phyloP scores from a whole-genome alignment of 1,140 invertebrate genomes.

The Trissolcus basalis region DNA sequence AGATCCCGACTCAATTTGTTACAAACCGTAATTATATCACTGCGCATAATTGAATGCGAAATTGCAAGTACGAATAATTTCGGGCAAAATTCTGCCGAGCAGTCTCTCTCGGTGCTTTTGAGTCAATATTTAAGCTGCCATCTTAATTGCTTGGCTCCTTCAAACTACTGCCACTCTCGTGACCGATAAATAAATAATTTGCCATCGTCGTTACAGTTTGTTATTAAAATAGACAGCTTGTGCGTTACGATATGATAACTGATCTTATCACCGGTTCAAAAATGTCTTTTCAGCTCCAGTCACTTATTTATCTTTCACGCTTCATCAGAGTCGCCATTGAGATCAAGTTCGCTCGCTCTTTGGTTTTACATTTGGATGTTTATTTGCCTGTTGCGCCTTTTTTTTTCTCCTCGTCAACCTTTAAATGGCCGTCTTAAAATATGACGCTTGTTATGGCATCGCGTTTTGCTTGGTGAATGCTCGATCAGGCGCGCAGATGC shows the following conservation, averaged over 20 bases:
- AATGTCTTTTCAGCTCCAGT: conserved; percentile 22
- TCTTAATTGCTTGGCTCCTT: conserved; percentile 7
- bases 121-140: conserved; percentile 2
- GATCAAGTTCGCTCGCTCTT: conserved; percentile 14
- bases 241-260: no score
- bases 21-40: conserved; percentile 29
- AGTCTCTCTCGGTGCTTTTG: neutral
- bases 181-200: conserved; percentile 20
- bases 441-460: conserved; percentile 41
- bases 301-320: conserved; percentile 28
- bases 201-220: conserved; percentile 36
- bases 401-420: conserved; percentile 2
- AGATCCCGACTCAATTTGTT: conserved; percentile 37
- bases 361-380: neutral
- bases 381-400: neutral
- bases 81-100: neutral
- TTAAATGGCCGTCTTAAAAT: conserved; percentile 24
- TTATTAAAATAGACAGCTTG: neutral
- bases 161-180: neutral
- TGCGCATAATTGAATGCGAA: conserved; percentile 31
- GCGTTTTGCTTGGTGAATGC: conserved; percentile 62
- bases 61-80: conserved; percentile 21
- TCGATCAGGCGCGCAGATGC: conserved; percentile 64
- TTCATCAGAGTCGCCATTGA: conserved; percentile 35
- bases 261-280: neutral